A percentile compares a stretch with the other conserved stretches of the same genome.
phyloP scores from a whole-genome alignment of 2,113 vertebrate species.

The Gallinago media region DNA sequence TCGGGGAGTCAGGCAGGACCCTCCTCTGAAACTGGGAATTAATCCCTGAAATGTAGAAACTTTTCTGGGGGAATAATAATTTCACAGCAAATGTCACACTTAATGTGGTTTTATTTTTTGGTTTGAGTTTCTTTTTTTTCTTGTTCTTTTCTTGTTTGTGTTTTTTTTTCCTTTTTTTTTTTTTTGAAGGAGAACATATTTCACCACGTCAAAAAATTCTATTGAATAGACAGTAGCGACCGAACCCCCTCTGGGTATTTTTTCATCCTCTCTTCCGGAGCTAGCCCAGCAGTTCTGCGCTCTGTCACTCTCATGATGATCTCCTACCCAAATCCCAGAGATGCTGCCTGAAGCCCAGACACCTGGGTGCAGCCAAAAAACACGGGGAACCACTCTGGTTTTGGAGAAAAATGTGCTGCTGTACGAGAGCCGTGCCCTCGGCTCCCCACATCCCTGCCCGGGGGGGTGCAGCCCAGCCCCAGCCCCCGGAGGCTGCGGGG shows the following conservation, averaged over 20 bases:
- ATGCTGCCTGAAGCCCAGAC: not conserved
- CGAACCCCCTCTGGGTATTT: not conserved
- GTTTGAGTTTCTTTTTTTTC: not conserved
- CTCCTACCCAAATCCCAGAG: not conserved
- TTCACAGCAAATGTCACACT: not conserved
- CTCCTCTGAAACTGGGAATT: not conserved
- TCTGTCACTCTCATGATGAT: not conserved
- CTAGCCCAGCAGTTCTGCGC: not conserved
- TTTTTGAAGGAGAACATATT: not conserved
- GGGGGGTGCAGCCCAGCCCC: not conserved
- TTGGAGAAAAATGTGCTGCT: accelerated
- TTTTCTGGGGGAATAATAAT: not conserved
- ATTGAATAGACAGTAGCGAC: not conserved
- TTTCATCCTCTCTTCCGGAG: not conserved
- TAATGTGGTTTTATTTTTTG: accelerated
- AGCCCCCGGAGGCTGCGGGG: not conserved
- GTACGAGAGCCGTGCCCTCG: not conserved
- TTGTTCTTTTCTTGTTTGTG: no score
- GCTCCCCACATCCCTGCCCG: not conserved
- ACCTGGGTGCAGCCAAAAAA: not conserved
- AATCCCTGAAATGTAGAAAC: not conserved
- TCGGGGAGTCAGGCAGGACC: not conserved
- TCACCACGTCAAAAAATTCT: not conserved
- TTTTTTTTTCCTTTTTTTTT: not conserved
- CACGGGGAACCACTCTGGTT: accelerated